Percentiles rank a stretch among this genome's conserved stretches.
Conservation (phyloP, 2,888 invertebrate species). For the Clivina fossor region DNA sequence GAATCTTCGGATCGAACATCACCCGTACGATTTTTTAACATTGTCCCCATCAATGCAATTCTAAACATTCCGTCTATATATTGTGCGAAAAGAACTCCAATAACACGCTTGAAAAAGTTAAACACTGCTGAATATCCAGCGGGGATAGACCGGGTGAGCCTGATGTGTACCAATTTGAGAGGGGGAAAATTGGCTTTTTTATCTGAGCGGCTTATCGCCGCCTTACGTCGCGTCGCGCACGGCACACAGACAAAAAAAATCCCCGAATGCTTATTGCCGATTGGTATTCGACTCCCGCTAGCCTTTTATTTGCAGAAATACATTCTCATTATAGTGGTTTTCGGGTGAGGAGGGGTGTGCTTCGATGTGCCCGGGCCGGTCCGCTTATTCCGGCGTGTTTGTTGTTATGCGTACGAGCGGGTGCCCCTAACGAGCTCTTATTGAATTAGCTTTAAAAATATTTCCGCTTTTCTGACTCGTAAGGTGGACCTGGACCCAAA, state of each 20-base stretch:
- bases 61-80: no score
- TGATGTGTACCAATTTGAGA: constrained; percentile 34
- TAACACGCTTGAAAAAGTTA: constrained; percentile 34
- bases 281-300: constrained; percentile 29
- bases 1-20: no score
- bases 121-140: no score
- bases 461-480: not conserved
- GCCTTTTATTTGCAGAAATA: constrained; percentile 30
- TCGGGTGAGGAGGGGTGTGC: no score
- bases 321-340: constrained; percentile 31
- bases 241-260: no score
- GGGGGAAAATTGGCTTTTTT: constrained; percentile 42
- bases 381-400: not conserved
- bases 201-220: constrained; percentile 31
- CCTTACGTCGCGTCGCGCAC: no score
- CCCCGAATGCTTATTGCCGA: no score
- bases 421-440: constrained; percentile 26
- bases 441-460: constrained; percentile 30
- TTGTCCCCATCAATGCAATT: no score
- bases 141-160: no score
- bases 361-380: no score
- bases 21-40: no score
- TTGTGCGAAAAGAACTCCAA: constrained; percentile 32
- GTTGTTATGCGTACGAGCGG: constrained; percentile 22
- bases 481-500: no score